These are phyloP conservation scores for Perodicticus potto DNA, from an alignment of 2,797 vertebrate species.

Conservation along the genomic window DNA sequence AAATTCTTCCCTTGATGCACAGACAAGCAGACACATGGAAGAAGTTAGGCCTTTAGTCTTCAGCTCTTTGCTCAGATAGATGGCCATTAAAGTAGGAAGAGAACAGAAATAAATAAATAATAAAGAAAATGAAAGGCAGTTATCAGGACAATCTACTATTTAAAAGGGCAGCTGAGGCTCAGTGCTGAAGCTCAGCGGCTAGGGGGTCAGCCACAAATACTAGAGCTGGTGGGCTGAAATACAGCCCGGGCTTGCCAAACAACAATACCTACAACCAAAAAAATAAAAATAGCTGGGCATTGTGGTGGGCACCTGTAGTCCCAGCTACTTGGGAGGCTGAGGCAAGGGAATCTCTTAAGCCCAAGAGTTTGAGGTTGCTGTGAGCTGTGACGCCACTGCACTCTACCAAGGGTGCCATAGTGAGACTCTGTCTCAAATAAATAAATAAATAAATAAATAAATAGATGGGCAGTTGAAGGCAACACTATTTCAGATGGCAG, in stretches of 20 bases:
- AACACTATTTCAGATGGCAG: background rate
- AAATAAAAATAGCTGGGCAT: no score
- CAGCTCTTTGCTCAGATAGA: background rate
- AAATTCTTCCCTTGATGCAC: conserved; percentile 5
- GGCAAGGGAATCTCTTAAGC: no score
- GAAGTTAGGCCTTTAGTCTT: background rate
- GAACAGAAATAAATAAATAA: background rate
- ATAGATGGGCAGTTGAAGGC: background rate
- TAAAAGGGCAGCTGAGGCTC: conserved; percentile 12
- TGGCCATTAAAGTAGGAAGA: background rate
- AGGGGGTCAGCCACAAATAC: no score
- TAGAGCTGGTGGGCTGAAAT: no score
- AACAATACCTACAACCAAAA: no score
- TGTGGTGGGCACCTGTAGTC: no score
- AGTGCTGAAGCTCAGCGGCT: background rate
- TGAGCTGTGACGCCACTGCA: no score
- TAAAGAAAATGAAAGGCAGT: background rate
- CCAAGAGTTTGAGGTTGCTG: no score
- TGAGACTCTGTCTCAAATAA: no score
- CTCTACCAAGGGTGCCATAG: no score
- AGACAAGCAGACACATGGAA: background rate
- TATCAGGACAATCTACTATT: background rate
- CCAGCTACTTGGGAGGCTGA: no score
- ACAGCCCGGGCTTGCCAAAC: no score
- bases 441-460: background rate